Base-by-base conservation (phyloP, 2,888 invertebrate genomes). In the Epiblema foenella region DNA sequence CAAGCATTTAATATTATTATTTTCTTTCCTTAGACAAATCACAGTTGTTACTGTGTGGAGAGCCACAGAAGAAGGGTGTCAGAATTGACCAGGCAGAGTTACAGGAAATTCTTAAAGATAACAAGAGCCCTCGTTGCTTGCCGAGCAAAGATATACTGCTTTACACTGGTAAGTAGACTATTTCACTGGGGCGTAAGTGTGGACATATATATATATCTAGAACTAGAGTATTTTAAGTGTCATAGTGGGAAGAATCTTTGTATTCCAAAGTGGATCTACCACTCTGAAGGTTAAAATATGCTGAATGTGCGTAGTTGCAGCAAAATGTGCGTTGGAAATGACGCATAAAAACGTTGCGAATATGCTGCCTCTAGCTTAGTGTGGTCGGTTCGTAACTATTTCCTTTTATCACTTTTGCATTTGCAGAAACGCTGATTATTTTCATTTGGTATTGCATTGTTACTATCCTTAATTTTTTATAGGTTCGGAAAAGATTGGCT, bases 101-200 rank as follows among this genome's bases (percentile, higher is more conserved):
- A 49, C 93, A 93, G 73, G 92, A 92, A 46, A 88, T 93, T 42
- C 80, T 94, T 11, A 92, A 93, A 62, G 94, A 94, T 69, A 94
- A 94, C 75, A 94, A 92, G 73, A 94, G 95, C 72, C 96, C 97
- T 0, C 92, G 95, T 12, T 96, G 96, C 79, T 94, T 97, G 71
- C 95, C 95, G 20, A 95, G 95, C 73, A 95, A 95, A 83, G 95
- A 96, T 80, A 92, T 97, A 73, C 95, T 96, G 80, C 93, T 96
- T 17, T 96, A 95, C 78, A 95, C 95, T 88, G 95, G 96, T 93
- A 78, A 68, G 59, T 42, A 33, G 17, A 24, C 58, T 15, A 18
- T 8, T 59, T 58, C 17, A 37, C 10, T 7, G 56, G 29, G 18
- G 9, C 52, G 52, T 52, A 1, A 46, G 46, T 46, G 4, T 46